Evolutionary conservation across 2,797 vertebrate species (phyloP).

Genomic region (Galago senegalensis): DNA sequence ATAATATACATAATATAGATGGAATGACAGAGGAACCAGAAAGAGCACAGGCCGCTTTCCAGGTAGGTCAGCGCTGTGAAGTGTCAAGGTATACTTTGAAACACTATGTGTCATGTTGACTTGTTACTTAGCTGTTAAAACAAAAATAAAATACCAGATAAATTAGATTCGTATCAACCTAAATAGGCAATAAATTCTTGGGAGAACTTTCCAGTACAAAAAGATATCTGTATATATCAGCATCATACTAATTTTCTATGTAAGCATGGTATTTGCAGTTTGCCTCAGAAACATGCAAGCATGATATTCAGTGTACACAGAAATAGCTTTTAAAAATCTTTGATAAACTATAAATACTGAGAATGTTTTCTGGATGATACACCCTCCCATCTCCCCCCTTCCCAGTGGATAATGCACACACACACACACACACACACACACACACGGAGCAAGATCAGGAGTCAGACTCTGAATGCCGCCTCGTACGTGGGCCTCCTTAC

Average conservation of each 20-base stretch:
- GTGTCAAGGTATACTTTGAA: constrained; percentile 66
- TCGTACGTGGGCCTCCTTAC: neutral
- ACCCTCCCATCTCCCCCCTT: fast-evolving
- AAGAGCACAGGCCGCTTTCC: neutral
- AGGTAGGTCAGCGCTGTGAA: constrained; percentile 23
- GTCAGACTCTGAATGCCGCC: neutral
- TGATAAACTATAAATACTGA: neutral
- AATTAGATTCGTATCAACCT: constrained; percentile 70
- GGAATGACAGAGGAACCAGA: neutral
- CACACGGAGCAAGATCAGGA: neutral
- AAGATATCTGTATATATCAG: neutral
- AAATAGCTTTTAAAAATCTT: constrained; percentile 10
- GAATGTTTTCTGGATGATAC: neutral
- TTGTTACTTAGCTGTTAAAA: constrained; percentile 69
- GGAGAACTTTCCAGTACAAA: constrained; percentile 35
- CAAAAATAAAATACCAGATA: constrained; percentile 62
- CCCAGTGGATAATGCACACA: neutral
- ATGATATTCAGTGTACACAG: neutral
- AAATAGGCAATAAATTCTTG: constrained; percentile 59
- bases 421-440: neutral
- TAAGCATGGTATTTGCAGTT: neutral
- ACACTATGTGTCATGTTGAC: constrained; percentile 32
- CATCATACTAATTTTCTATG: neutral
- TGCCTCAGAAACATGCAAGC: neutral
- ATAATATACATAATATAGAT: neutral